A percentile compares a stretch with the other conserved stretches of the same genome.
Conservation (phyloP, 37 sponge, comb jelly and placozoan species). For the Beroe ovata region DNA sequence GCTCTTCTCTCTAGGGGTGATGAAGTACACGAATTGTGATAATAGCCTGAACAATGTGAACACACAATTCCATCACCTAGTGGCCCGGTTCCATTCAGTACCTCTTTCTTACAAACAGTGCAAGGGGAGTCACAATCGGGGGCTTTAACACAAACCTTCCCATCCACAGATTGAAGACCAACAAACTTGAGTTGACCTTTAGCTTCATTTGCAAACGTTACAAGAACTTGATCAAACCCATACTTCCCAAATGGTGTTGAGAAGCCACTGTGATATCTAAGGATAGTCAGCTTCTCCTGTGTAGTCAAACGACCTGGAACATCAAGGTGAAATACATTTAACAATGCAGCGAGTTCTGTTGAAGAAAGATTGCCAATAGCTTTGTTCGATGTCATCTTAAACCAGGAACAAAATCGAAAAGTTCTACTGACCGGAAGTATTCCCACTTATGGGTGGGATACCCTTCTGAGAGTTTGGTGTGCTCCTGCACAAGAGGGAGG, state of each 20-base stretch:
- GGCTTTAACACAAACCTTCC: not conserved
- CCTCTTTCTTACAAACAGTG: not conserved
- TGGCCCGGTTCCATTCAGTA: not conserved
- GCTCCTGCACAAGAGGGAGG: slow-evolving; percentile 4
- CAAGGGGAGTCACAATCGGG: not conserved
- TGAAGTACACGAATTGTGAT: not conserved
- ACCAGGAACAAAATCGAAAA: not conserved
- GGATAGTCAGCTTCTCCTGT: not conserved
- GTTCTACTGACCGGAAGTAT: not conserved
- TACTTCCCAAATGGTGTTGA: not conserved
- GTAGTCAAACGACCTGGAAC: not conserved
- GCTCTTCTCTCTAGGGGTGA: not conserved
- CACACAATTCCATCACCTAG: not conserved
- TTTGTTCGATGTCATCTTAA: not conserved
- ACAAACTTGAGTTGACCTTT: not conserved
- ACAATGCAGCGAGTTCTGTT: not conserved
- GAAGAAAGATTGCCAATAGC: not conserved
- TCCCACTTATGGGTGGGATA: not conserved
- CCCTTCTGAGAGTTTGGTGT: not conserved
- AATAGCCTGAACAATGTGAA: not conserved
- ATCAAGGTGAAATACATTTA: not conserved
- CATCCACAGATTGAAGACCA: not conserved
- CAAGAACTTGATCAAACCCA: not conserved
- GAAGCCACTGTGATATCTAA: not conserved
- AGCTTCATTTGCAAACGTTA: not conserved